Evolutionary conservation across 2,113 vertebrate genomes (phyloP), one percentile per base, ranked within the genome.

Genomic region (Morone saxatilis): DNA sequence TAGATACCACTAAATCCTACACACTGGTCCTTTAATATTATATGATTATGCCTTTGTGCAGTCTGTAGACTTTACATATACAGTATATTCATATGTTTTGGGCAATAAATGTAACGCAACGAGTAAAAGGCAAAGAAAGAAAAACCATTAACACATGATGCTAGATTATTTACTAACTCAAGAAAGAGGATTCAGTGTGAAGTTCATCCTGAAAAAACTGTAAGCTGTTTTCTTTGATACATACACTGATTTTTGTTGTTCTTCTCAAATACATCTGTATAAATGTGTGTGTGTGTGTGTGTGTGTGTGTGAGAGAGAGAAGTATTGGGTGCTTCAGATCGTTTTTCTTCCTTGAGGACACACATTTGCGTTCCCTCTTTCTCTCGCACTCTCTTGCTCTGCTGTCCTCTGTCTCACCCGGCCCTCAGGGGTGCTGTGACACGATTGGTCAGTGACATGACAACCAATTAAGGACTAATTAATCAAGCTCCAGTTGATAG

Each of bases 401-500:
- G 31, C 10, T 87, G 89, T 90, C 90, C 87, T 87, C 81, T 88
- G 80, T 76, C 76, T 91, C 83, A 88, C 87, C 88, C 86, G 2
- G 61, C 81, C 85, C 89, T 70, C 78, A 20, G 82, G 88, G 91
- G 91, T 86, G 83, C 89, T 77, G 85, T 89, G 80, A 80, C 81
- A 62, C 66, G 59, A 91, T 89, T 89, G 89, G 86, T 79, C 89
- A 72, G 82, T 86, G 87, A 90, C 87, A 88, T 90, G 91, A 88
- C 89, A 92, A 91, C 89, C 90, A 93, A 92, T 93, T 94, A 94
- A 86, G 80, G 87, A 87, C 88, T 93, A 91, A 94, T 94, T 93
- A 95, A 93, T 93, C 93, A 94, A 88, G 92, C 90, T 89, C 80
- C 87, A 91, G 88, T 93, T 91, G 90, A 93, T 84, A 75, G 90